Base-by-base conservation (phyloP, 2,888 invertebrate species). In the Pediacus dermestoides region DNA sequence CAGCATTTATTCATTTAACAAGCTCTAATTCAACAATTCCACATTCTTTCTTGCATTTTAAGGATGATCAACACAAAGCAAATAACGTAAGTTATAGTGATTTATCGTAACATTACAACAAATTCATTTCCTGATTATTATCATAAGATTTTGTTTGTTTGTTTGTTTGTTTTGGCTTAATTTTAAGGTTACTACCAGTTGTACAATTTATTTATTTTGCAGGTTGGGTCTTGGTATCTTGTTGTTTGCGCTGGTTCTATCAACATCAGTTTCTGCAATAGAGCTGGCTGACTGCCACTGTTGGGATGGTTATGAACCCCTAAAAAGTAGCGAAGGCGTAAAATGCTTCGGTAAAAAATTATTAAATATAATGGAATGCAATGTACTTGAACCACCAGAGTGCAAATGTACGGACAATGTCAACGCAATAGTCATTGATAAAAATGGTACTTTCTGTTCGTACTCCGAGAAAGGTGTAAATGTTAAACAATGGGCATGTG, bases 261-360 rank as follows among this genome's bases (percentile, higher is more conserved):
- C 31, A 1, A 14, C 12, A 4, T 27, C n/a, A n/a, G n/a, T n/a
- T n/a, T n/a, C 18, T 6, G 35, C 30, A 8, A 15, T 36, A 10
- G 40, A 36, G 2, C 30, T 40, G 14, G 11, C 31, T 13, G 11
- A 31, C 11, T 42, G 42, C 37, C 31, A 31, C 56, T 44, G 34
- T 46, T 21, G 33, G 50, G 11, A 43, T 53, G n/a, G 62, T 55
- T 47, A 48, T 50, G 8, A 40, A 57, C 7, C 42, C 3, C 15
- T 28, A 8, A 22, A 12, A 21, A 14, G 10, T 13, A 15, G 13
- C 4, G 37, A 35, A 10, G 15, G 10, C 4, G 18, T 25, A 1
- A 28, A 10, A 10, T 42, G 42, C 15, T 25, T 33, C 26, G 34
- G 34, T 2, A 37, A 31, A 16, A 4, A 9, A 10, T 6, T 31